Conservation (phyloP, 1,140 invertebrate genomes). For the Fopius arisanus region DNA sequence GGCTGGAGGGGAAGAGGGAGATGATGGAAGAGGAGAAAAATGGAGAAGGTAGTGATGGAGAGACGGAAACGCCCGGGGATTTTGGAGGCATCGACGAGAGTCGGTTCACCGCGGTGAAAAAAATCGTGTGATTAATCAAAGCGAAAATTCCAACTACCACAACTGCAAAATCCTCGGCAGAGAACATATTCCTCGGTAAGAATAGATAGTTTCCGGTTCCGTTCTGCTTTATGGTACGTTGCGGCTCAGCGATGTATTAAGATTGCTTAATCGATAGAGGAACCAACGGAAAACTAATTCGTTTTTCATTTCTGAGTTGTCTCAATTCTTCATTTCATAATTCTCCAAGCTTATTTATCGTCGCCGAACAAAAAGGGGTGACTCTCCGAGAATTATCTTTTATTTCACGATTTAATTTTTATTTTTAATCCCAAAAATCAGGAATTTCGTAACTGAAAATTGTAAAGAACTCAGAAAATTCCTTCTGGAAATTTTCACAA, state of each 20-base stretch:
- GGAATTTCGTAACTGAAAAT: too few relatives aligned
- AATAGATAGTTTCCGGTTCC: conserved; percentile 66
- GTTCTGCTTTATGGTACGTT: conserved; percentile 66
- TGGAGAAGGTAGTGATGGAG: background rate
- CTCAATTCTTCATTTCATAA: conserved; percentile 14
- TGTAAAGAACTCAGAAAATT: too few relatives aligned
- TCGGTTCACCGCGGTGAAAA: conserved; percentile 25
- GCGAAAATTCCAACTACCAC: conserved; percentile 61
- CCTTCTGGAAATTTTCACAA: too few relatives aligned
- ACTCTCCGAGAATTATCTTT: too few relatives aligned
- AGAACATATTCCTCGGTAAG: conserved; percentile 65
- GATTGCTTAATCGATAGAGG: conserved; percentile 67
- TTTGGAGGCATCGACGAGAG: conserved; percentile 25
- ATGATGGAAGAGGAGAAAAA: background rate
- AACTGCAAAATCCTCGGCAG: conserved; percentile 31
- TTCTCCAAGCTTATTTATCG: too few relatives aligned
- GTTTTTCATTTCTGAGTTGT: conserved; percentile 53
- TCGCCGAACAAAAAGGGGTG: too few relatives aligned
- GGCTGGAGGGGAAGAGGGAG: background rate
- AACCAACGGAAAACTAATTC: conserved; percentile 58
- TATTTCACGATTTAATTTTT: too few relatives aligned
- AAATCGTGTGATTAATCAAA: conserved; percentile 66
- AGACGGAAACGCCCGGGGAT: conserved; percentile 4
- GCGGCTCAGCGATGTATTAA: conserved; percentile 67
- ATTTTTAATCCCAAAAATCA: too few relatives aligned